Conservation (phyloP, 2,113 vertebrate species). For the Equus przewalskii region DNA sequence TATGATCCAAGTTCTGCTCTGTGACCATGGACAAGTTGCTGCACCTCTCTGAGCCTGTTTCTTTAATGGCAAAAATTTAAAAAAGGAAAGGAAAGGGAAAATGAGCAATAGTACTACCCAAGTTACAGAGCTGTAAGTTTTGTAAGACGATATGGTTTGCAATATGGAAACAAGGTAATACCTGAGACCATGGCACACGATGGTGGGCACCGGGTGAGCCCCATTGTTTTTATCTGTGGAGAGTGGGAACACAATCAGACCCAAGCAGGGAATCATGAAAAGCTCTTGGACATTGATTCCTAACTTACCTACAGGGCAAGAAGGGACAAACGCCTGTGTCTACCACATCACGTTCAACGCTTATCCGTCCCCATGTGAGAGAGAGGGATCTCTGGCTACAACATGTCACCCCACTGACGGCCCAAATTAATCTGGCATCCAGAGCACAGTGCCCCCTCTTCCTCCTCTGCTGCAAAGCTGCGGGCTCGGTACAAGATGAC, state of each 20-base stretch:
- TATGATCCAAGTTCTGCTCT: neutral
- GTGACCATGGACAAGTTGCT: neutral
- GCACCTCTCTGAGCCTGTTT: neutral
- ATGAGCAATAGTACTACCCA: neutral
- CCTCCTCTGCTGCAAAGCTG: neutral
- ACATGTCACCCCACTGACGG: neutral
- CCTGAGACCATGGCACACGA: neutral
- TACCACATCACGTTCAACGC: neutral
- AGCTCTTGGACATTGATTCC: neutral
- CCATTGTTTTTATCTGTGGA: neutral
- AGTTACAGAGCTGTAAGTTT: neutral
- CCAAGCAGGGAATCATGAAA: no score
- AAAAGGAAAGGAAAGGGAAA: neutral
- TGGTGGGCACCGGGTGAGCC: accelerated
- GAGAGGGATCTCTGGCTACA: no score
- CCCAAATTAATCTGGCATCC: neutral
- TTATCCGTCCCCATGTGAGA: neutral
- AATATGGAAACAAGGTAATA: neutral
- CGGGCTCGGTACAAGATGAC: neutral
- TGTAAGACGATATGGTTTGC: neutral
- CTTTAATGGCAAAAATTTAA: slow-evolving; percentile 15
- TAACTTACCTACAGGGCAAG: neutral
- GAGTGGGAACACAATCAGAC: neutral
- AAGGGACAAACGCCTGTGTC: neutral
- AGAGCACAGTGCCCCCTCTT: neutral